Percentiles rank a stretch among this genome's conserved stretches.
phyloP scores from a whole-genome alignment of 2,888 invertebrate genomes.

The Drosophila colorata region DNA sequence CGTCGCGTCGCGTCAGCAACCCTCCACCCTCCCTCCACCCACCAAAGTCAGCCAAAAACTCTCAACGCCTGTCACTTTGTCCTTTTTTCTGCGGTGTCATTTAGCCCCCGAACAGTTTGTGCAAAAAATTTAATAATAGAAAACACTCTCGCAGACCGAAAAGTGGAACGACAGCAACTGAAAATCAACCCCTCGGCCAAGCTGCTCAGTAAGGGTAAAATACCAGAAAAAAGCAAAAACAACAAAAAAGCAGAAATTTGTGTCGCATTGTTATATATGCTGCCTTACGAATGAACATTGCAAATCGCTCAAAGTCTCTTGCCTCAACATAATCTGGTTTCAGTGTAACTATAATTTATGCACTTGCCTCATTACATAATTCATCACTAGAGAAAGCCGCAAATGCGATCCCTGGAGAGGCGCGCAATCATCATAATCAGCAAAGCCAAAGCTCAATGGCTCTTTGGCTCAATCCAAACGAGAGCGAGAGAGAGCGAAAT shows the following conservation, averaged over 20 bases:
- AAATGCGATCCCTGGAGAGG: slow-evolving; percentile 51
- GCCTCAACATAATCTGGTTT: slow-evolving; percentile 19
- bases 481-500: slow-evolving; percentile 16
- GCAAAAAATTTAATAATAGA: slow-evolving; percentile 79
- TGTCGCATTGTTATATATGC: slow-evolving; percentile 55
- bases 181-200: slow-evolving; percentile 68
- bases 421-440: slow-evolving; percentile 53
- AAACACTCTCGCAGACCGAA: slow-evolving; percentile 55
- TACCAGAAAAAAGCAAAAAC: slow-evolving; percentile 5
- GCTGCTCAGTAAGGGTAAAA: slow-evolving; percentile 39
- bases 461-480: not conserved
- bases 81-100: slow-evolving; percentile 78
- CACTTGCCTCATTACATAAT: slow-evolving; percentile 53
- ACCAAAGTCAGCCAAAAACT: slow-evolving; percentile 17
- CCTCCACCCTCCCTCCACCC: slow-evolving; percentile 4
- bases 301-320: slow-evolving; percentile 59
- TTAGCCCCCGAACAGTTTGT: slow-evolving; percentile 64
- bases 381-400: slow-evolving; percentile 42
- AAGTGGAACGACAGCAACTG: slow-evolving; percentile 56
- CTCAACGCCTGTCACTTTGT: slow-evolving; percentile 63
- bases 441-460: slow-evolving; percentile 50
- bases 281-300: slow-evolving; percentile 29
- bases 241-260: slow-evolving; percentile 18
- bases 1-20: slow-evolving; percentile 24
- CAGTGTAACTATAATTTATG: slow-evolving; percentile 49